phyloP scores from a whole-genome alignment of 2,113 vertebrate species.

The Lichenostomus cassidix region DNA sequence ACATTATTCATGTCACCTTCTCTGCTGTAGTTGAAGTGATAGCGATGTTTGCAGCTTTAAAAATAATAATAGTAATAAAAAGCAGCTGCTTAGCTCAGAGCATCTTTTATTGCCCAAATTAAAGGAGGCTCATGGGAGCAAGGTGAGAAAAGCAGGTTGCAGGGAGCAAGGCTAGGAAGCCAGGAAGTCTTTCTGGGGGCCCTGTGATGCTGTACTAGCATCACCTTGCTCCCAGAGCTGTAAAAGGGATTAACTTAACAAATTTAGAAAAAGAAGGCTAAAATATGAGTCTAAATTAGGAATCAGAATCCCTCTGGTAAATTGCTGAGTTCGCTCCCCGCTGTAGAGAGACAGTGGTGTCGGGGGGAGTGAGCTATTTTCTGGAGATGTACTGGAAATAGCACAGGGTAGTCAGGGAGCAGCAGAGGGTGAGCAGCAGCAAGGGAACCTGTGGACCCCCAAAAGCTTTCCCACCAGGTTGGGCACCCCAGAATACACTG shows the following conservation, averaged over 20 bases:
- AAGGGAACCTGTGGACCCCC: not conserved
- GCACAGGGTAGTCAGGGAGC: not conserved
- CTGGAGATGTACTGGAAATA: conserved; percentile 40
- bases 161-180: not conserved
- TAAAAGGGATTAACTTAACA: conserved; percentile 38
- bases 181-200: not conserved
- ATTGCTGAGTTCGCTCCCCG: not conserved
- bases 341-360: not conserved
- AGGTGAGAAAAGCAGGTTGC: not conserved
- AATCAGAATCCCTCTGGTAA: conserved; percentile 62
- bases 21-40: not conserved
- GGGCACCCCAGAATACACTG: not conserved
- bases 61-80: not conserved
- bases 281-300: conserved; percentile 57
- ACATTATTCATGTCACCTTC: not conserved
- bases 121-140: not conserved
- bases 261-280: conserved; percentile 32
- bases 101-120: not conserved
- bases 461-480: not conserved
- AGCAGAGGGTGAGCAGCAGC: not conserved
- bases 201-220: not conserved
- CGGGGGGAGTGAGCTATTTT: conserved; percentile 9
- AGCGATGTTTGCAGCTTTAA: not conserved
- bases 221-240: not conserved
- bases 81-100: not conserved